Base-by-base conservation (phyloP, 2,113 vertebrate species). In the Salvelinus sp. region DNA sequence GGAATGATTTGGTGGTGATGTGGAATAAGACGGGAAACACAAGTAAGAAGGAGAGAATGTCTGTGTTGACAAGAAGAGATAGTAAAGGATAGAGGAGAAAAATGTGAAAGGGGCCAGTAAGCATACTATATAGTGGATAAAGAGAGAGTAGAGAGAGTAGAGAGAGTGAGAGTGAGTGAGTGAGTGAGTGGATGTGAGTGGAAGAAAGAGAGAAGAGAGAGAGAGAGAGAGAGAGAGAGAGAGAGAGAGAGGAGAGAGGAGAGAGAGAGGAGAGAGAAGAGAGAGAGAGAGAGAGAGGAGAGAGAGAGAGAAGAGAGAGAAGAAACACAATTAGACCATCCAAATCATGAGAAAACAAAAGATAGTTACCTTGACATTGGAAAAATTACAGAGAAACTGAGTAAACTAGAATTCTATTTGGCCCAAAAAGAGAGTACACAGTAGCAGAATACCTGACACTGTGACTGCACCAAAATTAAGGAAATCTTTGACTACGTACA, bases 201-300 rank as follows among this genome's bases (percentile, higher is more conserved):
- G n/a, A n/a, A 76, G 66, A 72, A 54, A 38, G n/a, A 60, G 18
- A 20, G n/a, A 28, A 74, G 28, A 63, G 27, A 63, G 74, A 63
- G 5, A n/a, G 2, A 22, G 50, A 20, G 5, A 4, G 16, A n/a
- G 14, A 22, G n/a, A 63, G 23, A 1, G 23, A 23, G 23, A 1
- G 23, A 23, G 23, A 1, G 23, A 23, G 23, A 1, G 23, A 23
- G 23, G 23, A 23, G 23, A 1, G 23, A 23, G 23, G 23, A 23
- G 68, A 16, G 62, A 44, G 63, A 58, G 62, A 66, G 69, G 78
- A 73, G 58, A 79, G 22, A 69, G 74, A 76, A 62, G 57, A 76
- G 44, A 74, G 57, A 54, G 44, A 54, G 47, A 72, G 58, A 6
- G 30, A 65, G 58, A 25, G 60, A 76, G 66, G 60, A 38, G n/a